Conservation (phyloP, 2,888 invertebrate genomes). For the Amphipyra berbera region DNA sequence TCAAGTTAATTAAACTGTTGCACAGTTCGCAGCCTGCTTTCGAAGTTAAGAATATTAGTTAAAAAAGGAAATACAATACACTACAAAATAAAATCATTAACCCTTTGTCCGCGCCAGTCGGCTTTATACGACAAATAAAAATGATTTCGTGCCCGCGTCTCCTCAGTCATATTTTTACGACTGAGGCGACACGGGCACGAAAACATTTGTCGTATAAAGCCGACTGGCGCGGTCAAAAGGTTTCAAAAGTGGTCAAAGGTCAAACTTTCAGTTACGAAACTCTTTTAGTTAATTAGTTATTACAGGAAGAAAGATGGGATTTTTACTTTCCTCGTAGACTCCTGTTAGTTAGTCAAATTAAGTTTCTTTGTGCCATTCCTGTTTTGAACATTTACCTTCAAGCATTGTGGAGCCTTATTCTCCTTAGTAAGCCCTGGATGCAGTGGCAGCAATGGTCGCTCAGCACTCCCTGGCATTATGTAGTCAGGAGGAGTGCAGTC, state of each 20-base stretch:
- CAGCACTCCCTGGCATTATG: constrained; percentile 97
- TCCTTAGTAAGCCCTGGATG: constrained; percentile 97
- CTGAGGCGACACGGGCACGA: too few relatives aligned
- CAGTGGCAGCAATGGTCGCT: constrained; percentile 95
- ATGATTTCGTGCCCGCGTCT: too few relatives aligned
- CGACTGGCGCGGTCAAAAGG: too few relatives aligned
- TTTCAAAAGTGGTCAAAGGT: too few relatives aligned
- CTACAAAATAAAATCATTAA: too few relatives aligned
- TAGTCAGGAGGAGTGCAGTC: constrained; percentile 99
- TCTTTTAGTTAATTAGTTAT: neutral
- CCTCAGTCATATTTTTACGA: too few relatives aligned
- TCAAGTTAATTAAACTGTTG: constrained; percentile 9
- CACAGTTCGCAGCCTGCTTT: constrained; percentile 19
- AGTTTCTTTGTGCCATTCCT: neutral
- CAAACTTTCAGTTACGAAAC: too few relatives aligned
- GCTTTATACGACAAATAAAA: too few relatives aligned
- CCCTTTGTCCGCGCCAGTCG: too few relatives aligned
- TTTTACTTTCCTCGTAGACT: too few relatives aligned
- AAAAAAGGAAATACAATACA: constrained; percentile 1
- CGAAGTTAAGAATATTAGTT: constrained; percentile 2
- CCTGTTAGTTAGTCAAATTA: constrained; percentile 13
- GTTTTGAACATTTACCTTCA: constrained; percentile 90
- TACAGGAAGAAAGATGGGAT: too few relatives aligned
- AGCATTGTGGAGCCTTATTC: constrained; percentile 95
- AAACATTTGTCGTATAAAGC: too few relatives aligned